Evolutionary conservation across 2,113 vertebrate species (phyloP).

Genomic region (Cathartes aura): DNA sequence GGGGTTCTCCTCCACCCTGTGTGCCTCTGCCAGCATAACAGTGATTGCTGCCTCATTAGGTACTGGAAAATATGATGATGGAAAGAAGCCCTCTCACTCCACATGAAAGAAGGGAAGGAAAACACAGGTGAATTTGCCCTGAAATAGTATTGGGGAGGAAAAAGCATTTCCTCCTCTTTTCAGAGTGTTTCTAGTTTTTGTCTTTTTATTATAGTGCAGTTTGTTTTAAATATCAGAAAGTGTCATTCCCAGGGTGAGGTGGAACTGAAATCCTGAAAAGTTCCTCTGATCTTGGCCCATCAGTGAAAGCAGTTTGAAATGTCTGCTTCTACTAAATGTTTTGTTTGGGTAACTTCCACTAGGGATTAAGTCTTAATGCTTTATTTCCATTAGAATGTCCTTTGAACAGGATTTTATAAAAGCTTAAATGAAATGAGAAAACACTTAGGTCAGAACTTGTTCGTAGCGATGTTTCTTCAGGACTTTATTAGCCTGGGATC

Average conservation of each 20-base stretch:
- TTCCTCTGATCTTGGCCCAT: constrained; percentile 28
- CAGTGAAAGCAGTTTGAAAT: constrained; percentile 33
- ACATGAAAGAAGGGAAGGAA: neutral
- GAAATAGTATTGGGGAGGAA: neutral
- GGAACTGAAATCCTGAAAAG: constrained; percentile 22
- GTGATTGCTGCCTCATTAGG: neutral
- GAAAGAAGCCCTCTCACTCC: neutral
- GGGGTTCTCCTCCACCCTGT: neutral
- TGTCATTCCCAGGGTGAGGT: constrained; percentile 1
- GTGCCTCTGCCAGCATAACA: neutral
- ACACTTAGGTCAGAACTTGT: constrained; percentile 9
- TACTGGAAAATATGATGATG: neutral
- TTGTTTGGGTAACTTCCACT: constrained; percentile 53
- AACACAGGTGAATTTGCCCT: neutral
- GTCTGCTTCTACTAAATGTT: constrained; percentile 22
- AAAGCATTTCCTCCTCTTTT: neutral
- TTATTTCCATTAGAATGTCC: constrained; percentile 53
- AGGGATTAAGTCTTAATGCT: constrained; percentile 31
- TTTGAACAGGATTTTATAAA: constrained; percentile 37
- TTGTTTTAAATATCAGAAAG: constrained; percentile 11
- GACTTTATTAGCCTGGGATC: neutral
- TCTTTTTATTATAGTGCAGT: neutral
- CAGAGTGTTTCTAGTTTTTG: neutral
- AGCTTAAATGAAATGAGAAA: constrained; percentile 42
- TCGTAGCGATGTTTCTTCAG: neutral